phyloP scores from a whole-genome alignment of 37 sponge, comb jelly and placozoan species.

The Oopsacas minuta region DNA sequence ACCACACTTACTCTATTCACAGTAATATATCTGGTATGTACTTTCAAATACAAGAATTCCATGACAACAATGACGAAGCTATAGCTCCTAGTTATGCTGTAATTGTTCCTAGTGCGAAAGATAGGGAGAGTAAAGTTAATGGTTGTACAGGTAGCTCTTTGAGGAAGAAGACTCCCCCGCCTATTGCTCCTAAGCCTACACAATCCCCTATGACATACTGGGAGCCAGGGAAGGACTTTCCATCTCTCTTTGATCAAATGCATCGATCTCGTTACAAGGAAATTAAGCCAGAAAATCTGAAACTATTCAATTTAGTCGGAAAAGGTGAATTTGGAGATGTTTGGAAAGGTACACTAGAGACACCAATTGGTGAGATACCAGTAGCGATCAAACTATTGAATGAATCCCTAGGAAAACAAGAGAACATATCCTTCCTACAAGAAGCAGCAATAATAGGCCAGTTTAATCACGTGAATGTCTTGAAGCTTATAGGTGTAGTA shows the following conservation, averaged over 20 bases:
- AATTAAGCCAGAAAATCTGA: not conserved
- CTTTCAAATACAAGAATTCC: not conserved
- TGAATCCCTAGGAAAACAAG: not conserved
- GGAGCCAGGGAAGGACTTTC: not conserved
- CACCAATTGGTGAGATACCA: not conserved
- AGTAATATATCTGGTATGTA: not conserved
- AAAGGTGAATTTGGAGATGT: conserved; percentile 1
- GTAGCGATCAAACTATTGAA: not conserved
- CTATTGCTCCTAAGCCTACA: not conserved
- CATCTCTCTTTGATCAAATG: conserved; percentile 6
- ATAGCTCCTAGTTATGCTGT: not conserved
- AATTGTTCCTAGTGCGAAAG: not conserved
- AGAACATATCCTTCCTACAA: not conserved
- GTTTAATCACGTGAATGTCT: not conserved
- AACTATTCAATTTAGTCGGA: not conserved
- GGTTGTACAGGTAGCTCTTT: not conserved
- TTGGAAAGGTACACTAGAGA: not conserved
- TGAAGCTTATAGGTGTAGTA: not conserved
- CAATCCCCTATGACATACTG: not conserved
- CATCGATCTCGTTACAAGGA: not conserved
- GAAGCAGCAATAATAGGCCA: conserved; percentile 1
- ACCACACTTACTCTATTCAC: not conserved
- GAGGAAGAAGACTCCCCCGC: not conserved
- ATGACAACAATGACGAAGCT: not conserved
- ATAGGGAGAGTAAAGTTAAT: not conserved